Base-by-base conservation (phyloP, 2,888 invertebrate species). In the Hermaeophaga mercurialis region DNA sequence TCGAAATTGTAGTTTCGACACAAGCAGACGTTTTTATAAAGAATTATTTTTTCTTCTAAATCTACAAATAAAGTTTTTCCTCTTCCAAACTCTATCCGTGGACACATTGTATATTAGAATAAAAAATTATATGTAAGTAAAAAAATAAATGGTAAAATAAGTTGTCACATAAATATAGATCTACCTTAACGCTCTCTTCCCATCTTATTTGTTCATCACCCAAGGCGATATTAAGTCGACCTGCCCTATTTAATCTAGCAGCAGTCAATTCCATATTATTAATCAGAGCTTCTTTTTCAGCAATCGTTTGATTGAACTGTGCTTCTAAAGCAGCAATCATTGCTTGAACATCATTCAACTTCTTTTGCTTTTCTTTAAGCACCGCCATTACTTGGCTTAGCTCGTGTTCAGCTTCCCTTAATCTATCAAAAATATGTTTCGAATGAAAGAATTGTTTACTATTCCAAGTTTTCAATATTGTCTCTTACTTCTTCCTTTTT, bases 171-270 rank as follows among this genome's bases (percentile, higher is more conserved):
- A 34, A 34, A 14, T 34, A 4, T 7, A 38, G 17, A 8, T 15
- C 44, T 69, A 87, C 88, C 76, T 80, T 77, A 1, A 91, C 89
- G 43, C 83, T 84, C 45, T 87, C 84, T 65, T 89, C 87, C 95
- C 95, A 95, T 50, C 93, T 83, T 1, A 86, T 80, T 77, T 92
- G 88, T 75, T 95, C 95, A 71, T 94, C 94, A 0, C 89, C 88
- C 6, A 96, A 79, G 0, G 95, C 95, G 22, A 91, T 87, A 6
- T 93, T 94, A 9, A 96, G 80, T 61, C 91, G 85, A 1, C 90
- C 92, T 0, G 95, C 94, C 54, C 94, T 83, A 59, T 85, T 85
- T 12, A 96, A 80, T 41, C 95, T 82, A 0, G 87, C 86, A 5
- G 89, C 88, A 0, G 92, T 92, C 39, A 92, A 75, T 64, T 86